Evolutionary conservation across 2,113 vertebrate species (phyloP).

Genomic region (Podiceps cristatus): DNA sequence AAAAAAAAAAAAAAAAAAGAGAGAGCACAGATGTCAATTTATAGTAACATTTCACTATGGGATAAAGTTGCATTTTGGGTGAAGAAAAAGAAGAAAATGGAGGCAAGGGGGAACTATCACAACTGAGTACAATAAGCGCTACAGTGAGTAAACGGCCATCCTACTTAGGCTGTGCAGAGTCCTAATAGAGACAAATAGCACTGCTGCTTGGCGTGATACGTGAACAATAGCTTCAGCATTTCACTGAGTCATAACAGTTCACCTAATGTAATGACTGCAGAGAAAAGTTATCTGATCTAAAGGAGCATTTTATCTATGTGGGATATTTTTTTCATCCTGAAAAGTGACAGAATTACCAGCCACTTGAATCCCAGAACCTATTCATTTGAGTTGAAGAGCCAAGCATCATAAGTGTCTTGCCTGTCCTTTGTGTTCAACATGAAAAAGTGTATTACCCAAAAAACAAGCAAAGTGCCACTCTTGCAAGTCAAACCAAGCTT

Average conservation of each 20-base stretch:
- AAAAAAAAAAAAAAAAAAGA: no score
- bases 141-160: not conserved
- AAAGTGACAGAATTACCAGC: not conserved
- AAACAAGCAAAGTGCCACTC: not conserved
- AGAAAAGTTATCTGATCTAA: constrained; percentile 16
- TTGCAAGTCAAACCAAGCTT: not conserved
- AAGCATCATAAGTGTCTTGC: not conserved
- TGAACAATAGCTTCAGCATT: not conserved
- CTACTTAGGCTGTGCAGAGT: not conserved
- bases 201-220: not conserved
- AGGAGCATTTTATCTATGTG: not conserved
- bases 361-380: not conserved
- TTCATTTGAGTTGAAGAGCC: not conserved
- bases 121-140: not conserved
- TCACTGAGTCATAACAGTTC: constrained; percentile 11
- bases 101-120: not conserved
- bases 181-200: constrained; percentile 11
- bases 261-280: not conserved
- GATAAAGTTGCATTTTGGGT: not conserved
- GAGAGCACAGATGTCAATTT: not conserved
- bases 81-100: not conserved
- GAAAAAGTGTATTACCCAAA: not conserved
- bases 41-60: not conserved
- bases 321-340: not conserved
- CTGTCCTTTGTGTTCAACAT: not conserved